Conservation (phyloP, 1,140 invertebrate species). For the Trichogramma pretiosum region DNA sequence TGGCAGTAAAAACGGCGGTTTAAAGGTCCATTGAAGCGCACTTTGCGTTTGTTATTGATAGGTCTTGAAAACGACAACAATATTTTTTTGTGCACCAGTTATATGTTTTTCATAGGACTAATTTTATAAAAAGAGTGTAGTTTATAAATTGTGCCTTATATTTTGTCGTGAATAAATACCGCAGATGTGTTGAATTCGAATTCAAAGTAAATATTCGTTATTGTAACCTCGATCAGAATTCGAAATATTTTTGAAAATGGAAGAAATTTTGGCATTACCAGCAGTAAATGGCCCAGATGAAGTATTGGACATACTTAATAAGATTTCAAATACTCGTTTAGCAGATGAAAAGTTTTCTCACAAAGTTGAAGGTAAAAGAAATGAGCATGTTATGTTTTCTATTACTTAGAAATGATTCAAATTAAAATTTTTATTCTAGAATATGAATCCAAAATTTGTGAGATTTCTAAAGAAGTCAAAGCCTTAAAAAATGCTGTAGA, state of each 20-base stretch:
- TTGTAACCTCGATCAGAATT: no score
- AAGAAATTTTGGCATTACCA: conserved; percentile 1
- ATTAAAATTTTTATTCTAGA: conserved; percentile 7
- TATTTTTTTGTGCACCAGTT: no score
- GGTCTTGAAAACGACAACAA: no score
- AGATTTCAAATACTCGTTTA: conserved; percentile 7
- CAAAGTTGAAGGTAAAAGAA: conserved; percentile 9
- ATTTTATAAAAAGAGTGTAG: no score
- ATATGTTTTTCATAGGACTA: no score
- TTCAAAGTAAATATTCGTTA: no score
- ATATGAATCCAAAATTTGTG: conserved; percentile 2
- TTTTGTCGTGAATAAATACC: no score
- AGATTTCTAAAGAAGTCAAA: conserved; percentile 7
- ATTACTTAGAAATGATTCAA: not conserved
- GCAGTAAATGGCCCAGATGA: conserved; percentile 4
- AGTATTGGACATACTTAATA: conserved; percentile 8
- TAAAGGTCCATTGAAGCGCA: no score
- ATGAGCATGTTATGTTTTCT: not conserved
- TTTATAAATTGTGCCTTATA: no score
- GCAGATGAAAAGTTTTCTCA: conserved; percentile 7
- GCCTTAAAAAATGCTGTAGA: conserved; percentile 10
- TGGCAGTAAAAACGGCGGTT: no score
- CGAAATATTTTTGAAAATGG: conserved; percentile 4
- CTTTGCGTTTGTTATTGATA: no score
- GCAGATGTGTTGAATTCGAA: no score